Evolutionary conservation across 2,888 invertebrate genomes (phyloP), one percentile per base, ranked within the genome.

Genomic region (Apomyelois bistriatella): DNA sequence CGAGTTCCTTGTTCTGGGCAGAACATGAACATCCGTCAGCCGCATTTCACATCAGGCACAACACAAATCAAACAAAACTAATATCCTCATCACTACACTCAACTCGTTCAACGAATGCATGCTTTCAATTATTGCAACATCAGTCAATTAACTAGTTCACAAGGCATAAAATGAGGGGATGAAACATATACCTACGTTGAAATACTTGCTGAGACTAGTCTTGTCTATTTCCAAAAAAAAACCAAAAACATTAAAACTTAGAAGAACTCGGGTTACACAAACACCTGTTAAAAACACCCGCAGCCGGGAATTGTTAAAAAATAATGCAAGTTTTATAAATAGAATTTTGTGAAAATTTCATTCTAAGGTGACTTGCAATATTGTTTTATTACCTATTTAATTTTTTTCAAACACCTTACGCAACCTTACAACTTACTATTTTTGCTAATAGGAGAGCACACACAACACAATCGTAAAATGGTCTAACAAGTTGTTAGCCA

Each of bases 1-100:
- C 72, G 84, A 60, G 64, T 65, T 68, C 75, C 74, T 85, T 87
- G 80, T 84, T 55, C 64, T 66, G 61, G 65, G 70, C 69, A 64
- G 7, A 32, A 32, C 32, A 22, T 66, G 65, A 71, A 74, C 83
- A 81, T 85, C 85, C 84, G 87, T 67, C 73, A 72, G 64, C 70
- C 72, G 74, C 74, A 62, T 68, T 73, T 67, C 69, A 62, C 64
- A 69, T 69, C 70, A 71, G 70, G 42, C 66, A 64, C 38, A 40
- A 16, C 40, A 40, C 73, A 75, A 76, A 75, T 72, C 73, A 66
- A 76, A 79, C 71, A 78, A 70, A 72, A 77, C 70, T 65, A 70
- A 65, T 65, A 61, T 68, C 63, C 70, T 71, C 76, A 79, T 83
- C 77, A 59, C 61, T 64, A 76, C 76, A 72, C 74, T 66, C 42